Percentiles rank a stretch among this genome's conserved stretches.
These are phyloP conservation scores for Aptenodytes forsteri DNA, from an alignment of 2,113 vertebrate genomes.

Conservation along the genomic window DNA sequence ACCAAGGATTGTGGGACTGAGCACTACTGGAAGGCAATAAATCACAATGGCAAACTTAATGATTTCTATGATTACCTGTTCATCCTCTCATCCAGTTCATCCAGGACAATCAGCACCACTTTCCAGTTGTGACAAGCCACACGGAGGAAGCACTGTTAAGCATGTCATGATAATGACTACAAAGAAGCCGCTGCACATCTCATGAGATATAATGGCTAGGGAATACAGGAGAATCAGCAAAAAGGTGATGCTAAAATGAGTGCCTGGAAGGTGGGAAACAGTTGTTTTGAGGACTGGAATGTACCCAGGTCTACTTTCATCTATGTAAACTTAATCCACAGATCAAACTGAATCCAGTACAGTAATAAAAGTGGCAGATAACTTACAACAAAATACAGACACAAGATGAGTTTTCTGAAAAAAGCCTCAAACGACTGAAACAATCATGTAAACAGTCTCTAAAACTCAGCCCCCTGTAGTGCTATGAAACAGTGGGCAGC, in stretches of 20 bases:
- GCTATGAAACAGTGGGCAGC: neutral
- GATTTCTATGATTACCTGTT: neutral
- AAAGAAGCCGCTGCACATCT: neutral
- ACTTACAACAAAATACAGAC: neutral
- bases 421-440: neutral
- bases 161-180: neutral
- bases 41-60: rapidly evolving
- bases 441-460: neutral
- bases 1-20: neutral
- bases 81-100: neutral
- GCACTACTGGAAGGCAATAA: neutral
- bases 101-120: neutral
- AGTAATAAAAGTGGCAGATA: neutral
- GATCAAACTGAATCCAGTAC: neutral
- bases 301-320: neutral
- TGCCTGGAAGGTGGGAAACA: neutral
- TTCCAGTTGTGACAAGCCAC: neutral
- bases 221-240: neutral
- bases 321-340: neutral
- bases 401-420: neutral
- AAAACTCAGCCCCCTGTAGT: neutral
- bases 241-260: neutral
- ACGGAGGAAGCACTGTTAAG: neutral
- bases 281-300: neutral
- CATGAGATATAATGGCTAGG: neutral